Evolutionary conservation across 1,140 invertebrate species (phyloP).

Genomic region (Hormaphis cornu): DNA sequence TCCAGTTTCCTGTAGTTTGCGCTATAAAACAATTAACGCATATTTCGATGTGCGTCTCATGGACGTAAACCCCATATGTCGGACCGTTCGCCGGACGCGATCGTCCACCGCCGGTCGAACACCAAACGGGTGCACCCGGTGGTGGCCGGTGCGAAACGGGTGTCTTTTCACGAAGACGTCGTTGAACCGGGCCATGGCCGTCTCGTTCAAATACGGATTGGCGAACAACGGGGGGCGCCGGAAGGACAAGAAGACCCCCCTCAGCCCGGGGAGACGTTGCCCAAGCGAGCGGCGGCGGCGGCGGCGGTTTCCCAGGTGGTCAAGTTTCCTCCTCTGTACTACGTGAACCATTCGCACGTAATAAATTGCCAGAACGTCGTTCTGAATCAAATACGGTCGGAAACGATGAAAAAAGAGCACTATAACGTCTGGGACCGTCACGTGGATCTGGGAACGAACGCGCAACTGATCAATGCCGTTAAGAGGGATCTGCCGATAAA

Average conservation of each 20-base stretch:
- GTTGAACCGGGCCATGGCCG: neutral
- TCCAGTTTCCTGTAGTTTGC: too few species aligned
- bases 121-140: neutral
- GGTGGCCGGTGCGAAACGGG: neutral
- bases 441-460: neutral
- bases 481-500: neutral
- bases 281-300: neutral
- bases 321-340: neutral
- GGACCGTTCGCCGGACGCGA: neutral
- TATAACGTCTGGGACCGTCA: neutral
- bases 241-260: conserved; percentile 15
- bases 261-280: neutral
- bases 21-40: too few species aligned
- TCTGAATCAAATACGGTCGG: neutral
- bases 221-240: neutral
- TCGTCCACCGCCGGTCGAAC: neutral
- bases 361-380: neutral
- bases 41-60: too few species aligned
- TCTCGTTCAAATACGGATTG: conserved; percentile 11
- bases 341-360: neutral
- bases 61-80: neutral
- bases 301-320: too few species aligned
- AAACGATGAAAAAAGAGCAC: neutral
- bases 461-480: neutral
- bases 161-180: conserved; percentile 12